Percentiles rank a stretch among this genome's conserved stretches.
These are phyloP conservation scores for Clarias fuscus DNA, from an alignment of 2,797 vertebrate genomes.

Conservation along the genomic window DNA sequence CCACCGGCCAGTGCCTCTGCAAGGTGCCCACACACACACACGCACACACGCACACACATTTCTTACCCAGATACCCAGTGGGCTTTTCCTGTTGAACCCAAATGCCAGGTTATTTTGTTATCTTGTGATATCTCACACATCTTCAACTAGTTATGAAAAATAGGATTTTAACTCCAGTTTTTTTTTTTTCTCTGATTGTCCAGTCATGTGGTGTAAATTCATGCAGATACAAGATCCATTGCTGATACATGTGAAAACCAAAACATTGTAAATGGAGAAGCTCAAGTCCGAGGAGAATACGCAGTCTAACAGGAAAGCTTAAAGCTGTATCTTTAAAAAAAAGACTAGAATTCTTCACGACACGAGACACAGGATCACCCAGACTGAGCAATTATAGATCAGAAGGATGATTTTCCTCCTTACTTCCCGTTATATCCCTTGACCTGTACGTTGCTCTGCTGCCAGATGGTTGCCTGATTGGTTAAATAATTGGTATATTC, in stretches of 20 bases:
- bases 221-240: not conserved
- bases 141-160: too few species aligned
- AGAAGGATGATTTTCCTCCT: not conserved
- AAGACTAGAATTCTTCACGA: not conserved
- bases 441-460: not conserved
- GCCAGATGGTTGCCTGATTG: not conserved
- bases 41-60: not conserved
- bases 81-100: not conserved
- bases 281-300: not conserved
- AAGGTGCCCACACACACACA: constrained; percentile 78
- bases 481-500: not conserved
- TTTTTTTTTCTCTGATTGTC: not conserved
- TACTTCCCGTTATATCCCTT: too few species aligned
- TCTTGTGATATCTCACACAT: too few species aligned
- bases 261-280: not conserved
- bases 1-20: constrained; percentile 91
- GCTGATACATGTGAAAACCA: not conserved
- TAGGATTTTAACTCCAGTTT: not conserved
- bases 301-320: not conserved
- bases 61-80: not conserved
- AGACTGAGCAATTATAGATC: not conserved
- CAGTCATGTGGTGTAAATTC: not conserved
- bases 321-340: not conserved
- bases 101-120: not conserved
- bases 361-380: not conserved